Evolutionary conservation across 2,888 invertebrate species (phyloP), one percentile per base, ranked within the genome.

Genomic region (Drosophila engyochracea): DNA sequence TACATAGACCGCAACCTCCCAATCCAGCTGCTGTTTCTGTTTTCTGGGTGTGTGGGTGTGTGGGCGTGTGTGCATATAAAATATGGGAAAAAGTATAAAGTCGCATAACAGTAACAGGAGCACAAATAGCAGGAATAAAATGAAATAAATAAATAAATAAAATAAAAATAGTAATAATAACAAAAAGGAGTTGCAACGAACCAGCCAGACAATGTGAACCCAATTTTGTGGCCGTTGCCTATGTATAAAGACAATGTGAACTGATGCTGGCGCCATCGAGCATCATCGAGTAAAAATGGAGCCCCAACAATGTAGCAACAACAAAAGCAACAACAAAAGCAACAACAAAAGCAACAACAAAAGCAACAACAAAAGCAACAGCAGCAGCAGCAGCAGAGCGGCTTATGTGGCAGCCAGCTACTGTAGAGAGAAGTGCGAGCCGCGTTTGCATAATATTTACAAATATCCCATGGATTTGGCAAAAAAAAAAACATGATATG

Each of bases 161-260:
- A 47, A 28, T 7, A n/a, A 55, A 37, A 55, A 55, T 37, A 28
- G 28, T 57, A 30, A 49, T 65, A 68, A 79, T 69, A 75, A 71
- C 69, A 74, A 79, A 79, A 64, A 74, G 65, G 57, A 73, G 76
- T 72, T 79, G 79, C 79, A 69, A 44, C 35, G 51, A 55, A 30
- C 37, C 51, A 60, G 51, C 31, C 51, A 53, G 37, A 64, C 72
- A 84, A 65, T 74, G 74, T 72, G 75, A 75, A 76, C 82, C 82
- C 86, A 84, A 84, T 86, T 84, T 84, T 80, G 84, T 85, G 84
- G 82, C 84, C 59, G 54, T 65, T 73, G 80, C 57, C 80, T 76
- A 73, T 62, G 63, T 33, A 59, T 64, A 47, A 63, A 62, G 53
- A 62, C 62, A 65, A 66, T 76, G 76, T 55, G 25, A 54, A 69